A percentile compares a stretch with the other conserved stretches of the same genome.
These are phyloP conservation scores for Fragum whitleyi DNA, from an alignment of 2,888 invertebrate species.

Conservation along the genomic window DNA sequence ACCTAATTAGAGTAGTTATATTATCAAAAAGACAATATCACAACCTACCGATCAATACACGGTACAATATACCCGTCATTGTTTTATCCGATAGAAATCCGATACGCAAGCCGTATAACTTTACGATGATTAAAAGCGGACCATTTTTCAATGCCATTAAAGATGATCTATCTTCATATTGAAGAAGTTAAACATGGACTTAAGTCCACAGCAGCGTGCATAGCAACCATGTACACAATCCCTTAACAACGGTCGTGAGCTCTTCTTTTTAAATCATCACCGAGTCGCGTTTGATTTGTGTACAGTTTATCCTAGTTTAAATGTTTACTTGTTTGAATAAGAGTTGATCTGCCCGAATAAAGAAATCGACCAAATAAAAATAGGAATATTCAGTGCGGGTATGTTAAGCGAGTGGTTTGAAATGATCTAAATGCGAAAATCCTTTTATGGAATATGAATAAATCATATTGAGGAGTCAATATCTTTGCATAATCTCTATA, in stretches of 20 bases:
- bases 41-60: too few relatives aligned
- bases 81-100: too few relatives aligned
- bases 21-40: too few relatives aligned
- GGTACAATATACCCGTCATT: too few relatives aligned
- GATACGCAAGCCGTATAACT: too few relatives aligned
- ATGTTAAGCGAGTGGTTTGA: not conserved
- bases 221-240: conserved; percentile 13
- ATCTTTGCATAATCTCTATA: not conserved
- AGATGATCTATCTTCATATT: conserved; percentile 8
- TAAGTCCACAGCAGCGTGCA: conserved; percentile 5
- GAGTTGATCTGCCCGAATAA: not conserved
- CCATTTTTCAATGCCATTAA: not conserved
- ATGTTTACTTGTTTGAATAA: conserved; percentile 18
- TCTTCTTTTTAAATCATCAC: conserved; percentile 14
- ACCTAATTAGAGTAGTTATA: too few relatives aligned
- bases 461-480: not conserved
- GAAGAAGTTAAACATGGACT: conserved; percentile 8
- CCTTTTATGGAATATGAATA: not conserved
- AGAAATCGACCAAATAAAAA: not conserved
- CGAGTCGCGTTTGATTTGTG: conserved; percentile 13
- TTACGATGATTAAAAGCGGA: too few relatives aligned
- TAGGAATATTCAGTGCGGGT: not conserved
- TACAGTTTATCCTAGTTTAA: conserved; percentile 12
- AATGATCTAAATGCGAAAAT: not conserved
- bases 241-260: conserved; percentile 14